Evolutionary conservation across 2,113 vertebrate species (phyloP), one percentile per base, ranked within the genome.

Genomic region (Chroicocephalus ridibundus): DNA sequence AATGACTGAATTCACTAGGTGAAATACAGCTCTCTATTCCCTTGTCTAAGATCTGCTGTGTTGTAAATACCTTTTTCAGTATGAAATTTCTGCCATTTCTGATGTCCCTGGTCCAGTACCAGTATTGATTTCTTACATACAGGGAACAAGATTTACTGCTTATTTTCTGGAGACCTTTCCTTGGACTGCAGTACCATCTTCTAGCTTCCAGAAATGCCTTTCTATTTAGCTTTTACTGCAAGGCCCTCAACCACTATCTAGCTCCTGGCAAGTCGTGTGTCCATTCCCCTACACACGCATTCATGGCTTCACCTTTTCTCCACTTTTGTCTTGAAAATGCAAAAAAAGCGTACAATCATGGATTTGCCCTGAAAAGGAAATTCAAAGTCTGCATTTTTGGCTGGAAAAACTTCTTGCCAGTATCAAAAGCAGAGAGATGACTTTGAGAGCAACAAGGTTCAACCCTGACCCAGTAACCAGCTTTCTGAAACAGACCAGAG

Each of bases 61-160:
- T 19, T 80, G 42, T 90, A 94, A 94, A 91, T 83, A 88, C n/a
- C 22, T 83, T 80, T 54, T 51, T 32, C 77, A 68, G 46, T 25
- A 9, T 72, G 88, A 72, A 82, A 85, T 62, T 88, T 55, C 38
- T 86, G 61, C 58, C 2, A 9, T 65, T 69, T 87, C 34, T 90
- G 80, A 81, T 88, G 82, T 81, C 80, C 68, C 72, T 58, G 36
- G 16, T 88, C 76, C 86, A 62, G 74, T 60, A 66, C 70, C 74
- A 82, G 4, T 86, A 92, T 77, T 81, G 91, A 97, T 94, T 86
- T 92, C 80, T 91, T 66, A 61, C 2, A 32, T 42, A n/a, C 34
- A 65, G 55, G n/a, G 65, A 74, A 27, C 51, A 64, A 69, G 85
- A 88, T 92, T 82, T 96, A 83, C 75, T 76, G 31, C 62, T 60